These are phyloP conservation scores for Polypedilum vanderplanki DNA, from an alignment of 1,140 invertebrate genomes.

Conservation along the genomic window DNA sequence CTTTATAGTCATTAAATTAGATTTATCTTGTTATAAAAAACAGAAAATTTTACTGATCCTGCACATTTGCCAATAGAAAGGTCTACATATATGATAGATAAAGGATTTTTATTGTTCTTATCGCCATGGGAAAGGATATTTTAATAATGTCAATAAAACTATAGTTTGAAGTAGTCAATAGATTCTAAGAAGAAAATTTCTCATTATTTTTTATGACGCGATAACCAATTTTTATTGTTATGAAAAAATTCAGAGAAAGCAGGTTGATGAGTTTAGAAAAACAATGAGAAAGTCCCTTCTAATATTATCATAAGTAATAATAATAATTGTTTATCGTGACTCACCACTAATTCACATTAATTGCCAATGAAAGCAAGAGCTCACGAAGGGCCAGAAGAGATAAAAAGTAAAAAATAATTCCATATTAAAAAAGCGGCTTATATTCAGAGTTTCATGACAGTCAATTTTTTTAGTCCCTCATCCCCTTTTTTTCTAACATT, in stretches of 20 bases:
- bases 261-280: not conserved
- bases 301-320: not conserved
- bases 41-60: not conserved
- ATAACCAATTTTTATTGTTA: not conserved
- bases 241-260: not conserved
- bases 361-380: too few relatives aligned
- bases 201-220: not conserved
- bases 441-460: not conserved
- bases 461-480: not conserved
- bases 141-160: conserved; percentile 1
- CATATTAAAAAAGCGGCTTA: conserved; percentile 7
- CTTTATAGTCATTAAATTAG: not conserved
- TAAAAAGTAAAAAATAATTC: not conserved
- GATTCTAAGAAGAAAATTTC: not conserved
- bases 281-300: not conserved
- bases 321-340: not conserved
- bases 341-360: not conserved
- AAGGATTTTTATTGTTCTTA: not conserved
- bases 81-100: too few relatives aligned
- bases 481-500: not conserved
- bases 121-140: not conserved
- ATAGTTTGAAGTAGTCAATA: not conserved
- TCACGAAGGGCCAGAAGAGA: not conserved
- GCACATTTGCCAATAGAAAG: not conserved
- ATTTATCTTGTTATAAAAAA: not conserved